Evolutionary conservation across 1,140 invertebrate genomes (phyloP), one percentile per base, ranked within the genome.

Genomic region (Palaemon carinicauda): DNA sequence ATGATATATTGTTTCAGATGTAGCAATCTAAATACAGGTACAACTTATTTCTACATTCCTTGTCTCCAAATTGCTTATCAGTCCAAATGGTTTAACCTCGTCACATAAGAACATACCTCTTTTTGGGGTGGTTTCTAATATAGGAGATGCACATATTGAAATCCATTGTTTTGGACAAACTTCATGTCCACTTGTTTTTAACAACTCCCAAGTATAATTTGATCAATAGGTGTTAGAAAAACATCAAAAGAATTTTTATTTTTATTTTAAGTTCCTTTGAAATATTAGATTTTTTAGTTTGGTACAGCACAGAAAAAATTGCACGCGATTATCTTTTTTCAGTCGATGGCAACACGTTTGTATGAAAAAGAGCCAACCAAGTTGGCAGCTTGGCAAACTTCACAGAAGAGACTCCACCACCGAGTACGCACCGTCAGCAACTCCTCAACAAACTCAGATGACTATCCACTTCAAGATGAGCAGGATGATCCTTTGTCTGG

Each of bases 361-460:
- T 96, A 96, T 90, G 95, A 96, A 80, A 96, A 96, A 90, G 95
- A 96, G 92, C 95, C 96, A 0, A 93, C 92, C 27, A 96, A 95
- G 91, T 91, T 95, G 87, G 53, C 83, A 12, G 83, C 87, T 19
- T 89, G 86, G 88, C 82, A 80, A 52, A 83, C 50, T 21, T 81
- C 79, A n/a, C 82, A 87, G 75, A 53, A 56, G 12, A 31, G 52
- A 31, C 56, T 52, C 10, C 82, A 82, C n/a, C 81, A 84, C 41
- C 80, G 88, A 17, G 86, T 53, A 4, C 85, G 88, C 51, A 85
- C 88, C 10, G 65, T 83, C 29, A 87, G 86, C 52, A 81, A 81
- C 41, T 87, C 85, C 19, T 89, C 88, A 3, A 85, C 77, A 19
- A 88, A 87, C 52, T 89, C 88, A 41, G 88, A 89, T 53, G 88